phyloP scores from a whole-genome alignment of 2,888 invertebrate species.

The Athrips mouffetella region DNA sequence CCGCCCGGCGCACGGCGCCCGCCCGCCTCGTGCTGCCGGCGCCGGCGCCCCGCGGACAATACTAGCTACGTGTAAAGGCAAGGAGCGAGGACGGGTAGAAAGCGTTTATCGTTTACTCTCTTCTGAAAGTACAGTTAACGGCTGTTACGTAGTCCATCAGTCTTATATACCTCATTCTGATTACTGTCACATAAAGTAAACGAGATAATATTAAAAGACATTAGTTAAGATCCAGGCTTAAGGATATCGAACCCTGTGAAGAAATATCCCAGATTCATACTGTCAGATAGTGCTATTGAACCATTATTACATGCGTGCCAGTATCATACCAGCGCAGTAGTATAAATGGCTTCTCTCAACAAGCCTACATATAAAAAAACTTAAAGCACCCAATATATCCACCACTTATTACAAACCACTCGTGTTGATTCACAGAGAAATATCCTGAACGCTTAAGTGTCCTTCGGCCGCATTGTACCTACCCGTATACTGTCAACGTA shows the following conservation, averaged over 20 bases:
- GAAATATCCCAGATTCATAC: conserved; percentile 29
- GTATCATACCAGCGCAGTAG: conserved; percentile 24
- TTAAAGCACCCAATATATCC: conserved; percentile 69
- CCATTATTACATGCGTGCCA: conserved; percentile 41
- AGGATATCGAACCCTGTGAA: conserved; percentile 8
- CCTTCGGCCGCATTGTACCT: conserved; percentile 36
- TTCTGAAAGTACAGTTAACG: conserved; percentile 67
- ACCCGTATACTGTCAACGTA: conserved; percentile 38
- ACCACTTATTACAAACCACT: conserved; percentile 56
- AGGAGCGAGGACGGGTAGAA: conserved; percentile 77
- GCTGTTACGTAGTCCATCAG: conserved; percentile 73
- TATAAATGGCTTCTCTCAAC: conserved; percentile 48
- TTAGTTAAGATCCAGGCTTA: not conserved
- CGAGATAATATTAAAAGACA: conserved; percentile 14
- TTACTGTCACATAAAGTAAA: conserved; percentile 43
- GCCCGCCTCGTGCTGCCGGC: conserved; percentile 53
- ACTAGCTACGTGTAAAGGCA: conserved; percentile 75
- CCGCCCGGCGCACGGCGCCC: not conserved
- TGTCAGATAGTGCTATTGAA: conserved; percentile 54
- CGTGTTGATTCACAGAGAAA: conserved; percentile 40
- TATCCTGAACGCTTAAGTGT: conserved; percentile 19
- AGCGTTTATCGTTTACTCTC: conserved; percentile 71
- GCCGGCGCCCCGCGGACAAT: conserved; percentile 56
- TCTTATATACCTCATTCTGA: conserved; percentile 70
- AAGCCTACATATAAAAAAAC: conserved; percentile 61